phyloP scores from a whole-genome alignment of 2,888 invertebrate genomes.

The Epicampocera succincta region DNA sequence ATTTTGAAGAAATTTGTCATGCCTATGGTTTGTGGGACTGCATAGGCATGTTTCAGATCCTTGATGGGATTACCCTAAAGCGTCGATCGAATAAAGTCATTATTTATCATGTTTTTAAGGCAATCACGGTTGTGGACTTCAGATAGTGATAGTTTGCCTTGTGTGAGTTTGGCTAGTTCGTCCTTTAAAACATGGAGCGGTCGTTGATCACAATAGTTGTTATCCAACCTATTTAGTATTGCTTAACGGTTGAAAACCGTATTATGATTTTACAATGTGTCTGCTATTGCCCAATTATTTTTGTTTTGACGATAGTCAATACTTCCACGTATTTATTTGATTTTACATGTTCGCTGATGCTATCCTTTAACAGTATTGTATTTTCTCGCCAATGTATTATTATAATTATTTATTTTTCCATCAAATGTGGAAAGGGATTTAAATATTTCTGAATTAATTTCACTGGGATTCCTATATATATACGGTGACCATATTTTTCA shows the following conservation, averaged over 20 bases:
- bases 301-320: neutral
- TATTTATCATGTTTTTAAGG: conserved; percentile 2
- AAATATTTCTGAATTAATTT: conserved; percentile 14
- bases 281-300: conserved; percentile 2
- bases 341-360: neutral
- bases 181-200: neutral
- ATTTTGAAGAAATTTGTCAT: conserved; percentile 14
- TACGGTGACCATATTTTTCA: too few species aligned
- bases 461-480: neutral
- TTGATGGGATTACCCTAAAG: conserved; percentile 15
- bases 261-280: neutral
- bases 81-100: neutral
- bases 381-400: conserved; percentile 18
- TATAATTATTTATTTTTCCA: conserved; percentile 6
- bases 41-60: conserved; percentile 17
- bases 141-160: neutral
- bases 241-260: neutral
- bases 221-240: conserved; percentile 9
- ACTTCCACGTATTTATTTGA: conserved; percentile 2
- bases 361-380: neutral
- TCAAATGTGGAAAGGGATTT: conserved; percentile 2
- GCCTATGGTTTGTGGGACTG: conserved; percentile 14
- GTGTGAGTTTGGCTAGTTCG: too few species aligned
- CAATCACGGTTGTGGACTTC: neutral
- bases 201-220: neutral